A percentile compares a stretch with the other conserved stretches of the same genome.
Conservation (phyloP, 2,797 vertebrate species). For the Hippoglossus hippoglossus region DNA sequence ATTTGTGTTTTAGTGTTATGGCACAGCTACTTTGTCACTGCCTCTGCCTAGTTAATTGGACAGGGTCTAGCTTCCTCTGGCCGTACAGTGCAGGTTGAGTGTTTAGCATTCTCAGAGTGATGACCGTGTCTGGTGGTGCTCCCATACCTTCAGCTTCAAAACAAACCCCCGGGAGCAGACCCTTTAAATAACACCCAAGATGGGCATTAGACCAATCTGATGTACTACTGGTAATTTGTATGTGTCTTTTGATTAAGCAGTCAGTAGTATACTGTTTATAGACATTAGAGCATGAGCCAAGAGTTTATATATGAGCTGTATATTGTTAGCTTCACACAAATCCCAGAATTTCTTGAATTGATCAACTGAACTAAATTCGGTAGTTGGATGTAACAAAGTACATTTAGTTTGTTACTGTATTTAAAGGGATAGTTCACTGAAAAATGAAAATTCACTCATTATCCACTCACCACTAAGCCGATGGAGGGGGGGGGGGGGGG, state of each 20-base stretch:
- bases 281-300: too few relatives aligned
- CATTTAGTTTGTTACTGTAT: too few relatives aligned
- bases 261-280: too few relatives aligned
- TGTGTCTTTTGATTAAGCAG: neutral
- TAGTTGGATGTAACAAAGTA: too few relatives aligned
- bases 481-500: too few relatives aligned
- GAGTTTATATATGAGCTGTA: constrained; percentile 12
- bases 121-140: constrained; percentile 60
- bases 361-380: too few relatives aligned
- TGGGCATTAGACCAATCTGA: constrained; percentile 10
- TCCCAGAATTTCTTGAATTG: neutral
- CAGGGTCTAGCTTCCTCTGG: constrained; percentile 9
- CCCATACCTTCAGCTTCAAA: constrained; percentile 67
- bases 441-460: too few relatives aligned
- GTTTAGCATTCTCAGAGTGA: constrained; percentile 57
- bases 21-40: too few relatives aligned
- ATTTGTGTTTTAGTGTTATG: constrained; percentile 23
- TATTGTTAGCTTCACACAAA: constrained; percentile 8
- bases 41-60: neutral
- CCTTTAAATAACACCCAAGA: constrained; percentile 29
- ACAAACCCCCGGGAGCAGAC: constrained; percentile 51
- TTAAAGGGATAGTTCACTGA: too few relatives aligned
- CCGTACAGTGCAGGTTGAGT: constrained; percentile 34
- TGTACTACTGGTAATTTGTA: neutral
- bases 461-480: too few relatives aligned